Evolutionary conservation across 2,888 invertebrate genomes (phyloP).

Genomic region (Drosophila nr. perissopoda): DNA sequence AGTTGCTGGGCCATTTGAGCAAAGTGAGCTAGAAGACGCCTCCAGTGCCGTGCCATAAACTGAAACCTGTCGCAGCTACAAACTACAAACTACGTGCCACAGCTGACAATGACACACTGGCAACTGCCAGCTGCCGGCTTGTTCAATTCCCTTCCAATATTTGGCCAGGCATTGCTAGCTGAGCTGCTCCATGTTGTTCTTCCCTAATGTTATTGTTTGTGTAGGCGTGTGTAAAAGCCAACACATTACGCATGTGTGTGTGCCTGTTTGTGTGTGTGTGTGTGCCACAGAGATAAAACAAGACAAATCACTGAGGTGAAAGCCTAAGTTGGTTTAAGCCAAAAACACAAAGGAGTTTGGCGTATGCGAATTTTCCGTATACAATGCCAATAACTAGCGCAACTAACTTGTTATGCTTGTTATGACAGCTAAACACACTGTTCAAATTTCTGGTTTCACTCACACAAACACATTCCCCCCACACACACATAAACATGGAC

Average conservation of each 20-base stretch:
- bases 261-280: conserved; percentile 3
- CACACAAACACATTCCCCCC: conserved; percentile 1
- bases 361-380: conserved; percentile 17
- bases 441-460: background rate
- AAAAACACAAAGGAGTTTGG: conserved; percentile 53
- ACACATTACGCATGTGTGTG: conserved; percentile 50
- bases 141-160: conserved; percentile 45
- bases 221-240: conserved; percentile 52
- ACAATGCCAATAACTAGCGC: conserved; percentile 20
- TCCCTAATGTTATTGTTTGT: conserved; percentile 38
- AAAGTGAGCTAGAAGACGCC: conserved; percentile 2
- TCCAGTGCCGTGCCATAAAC: conserved; percentile 19
- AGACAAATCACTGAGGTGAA: conserved; percentile 68
- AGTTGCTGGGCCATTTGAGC: conserved; percentile 10
- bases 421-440: conserved; percentile 25
- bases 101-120: conserved; percentile 27
- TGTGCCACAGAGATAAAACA: conserved; percentile 60
- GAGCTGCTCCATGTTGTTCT: conserved; percentile 13
- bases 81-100: conserved; percentile 35
- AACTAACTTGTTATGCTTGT: conserved; percentile 26
- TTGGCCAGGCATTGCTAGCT: conserved; percentile 25
- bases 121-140: conserved; percentile 8
- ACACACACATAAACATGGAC: background rate
- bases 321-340: conserved; percentile 54
- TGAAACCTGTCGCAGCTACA: conserved; percentile 34